These are phyloP conservation scores for Forpus xanthops DNA, from an alignment of 2,797 vertebrate species.

Conservation along the genomic window DNA sequence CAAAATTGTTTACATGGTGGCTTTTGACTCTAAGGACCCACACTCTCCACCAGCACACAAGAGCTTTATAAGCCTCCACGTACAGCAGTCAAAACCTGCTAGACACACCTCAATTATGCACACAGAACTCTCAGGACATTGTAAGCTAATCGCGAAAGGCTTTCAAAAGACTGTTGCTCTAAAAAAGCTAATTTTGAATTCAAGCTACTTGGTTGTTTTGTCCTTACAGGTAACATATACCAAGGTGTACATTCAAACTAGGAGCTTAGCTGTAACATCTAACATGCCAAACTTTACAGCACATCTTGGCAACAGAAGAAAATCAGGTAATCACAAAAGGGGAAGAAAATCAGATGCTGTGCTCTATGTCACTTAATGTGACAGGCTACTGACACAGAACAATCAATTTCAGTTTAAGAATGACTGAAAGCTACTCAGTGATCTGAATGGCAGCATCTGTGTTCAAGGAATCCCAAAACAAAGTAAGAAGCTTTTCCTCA, in stretches of 20 bases:
- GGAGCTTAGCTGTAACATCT: background rate
- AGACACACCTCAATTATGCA: constrained; percentile 23
- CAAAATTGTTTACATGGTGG: background rate
- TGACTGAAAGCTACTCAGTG: constrained; percentile 8
- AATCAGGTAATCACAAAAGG: constrained; percentile 9
- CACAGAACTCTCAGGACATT: background rate
- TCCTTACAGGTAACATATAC: background rate
- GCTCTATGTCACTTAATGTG: background rate
- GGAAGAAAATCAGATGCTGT: background rate
- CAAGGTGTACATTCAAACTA: background rate
- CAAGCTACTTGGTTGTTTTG: background rate
- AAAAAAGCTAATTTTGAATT: background rate
- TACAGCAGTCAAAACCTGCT: constrained; percentile 11
- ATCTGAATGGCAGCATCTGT: background rate
- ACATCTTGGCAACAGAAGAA: background rate
- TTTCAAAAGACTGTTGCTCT: constrained; percentile 18
- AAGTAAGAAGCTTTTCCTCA: background rate
- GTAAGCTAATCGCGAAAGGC: background rate
- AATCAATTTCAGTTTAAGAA: background rate
- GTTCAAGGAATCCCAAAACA: background rate
- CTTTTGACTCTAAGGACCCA: background rate
- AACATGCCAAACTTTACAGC: background rate
- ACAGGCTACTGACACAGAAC: background rate
- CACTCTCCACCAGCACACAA: background rate
- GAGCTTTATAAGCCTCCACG: constrained; percentile 3